Evolutionary conservation across 2,113 vertebrate species (phyloP), one percentile per base, ranked within the genome.

Genomic region (Peromyscus maniculatus): DNA sequence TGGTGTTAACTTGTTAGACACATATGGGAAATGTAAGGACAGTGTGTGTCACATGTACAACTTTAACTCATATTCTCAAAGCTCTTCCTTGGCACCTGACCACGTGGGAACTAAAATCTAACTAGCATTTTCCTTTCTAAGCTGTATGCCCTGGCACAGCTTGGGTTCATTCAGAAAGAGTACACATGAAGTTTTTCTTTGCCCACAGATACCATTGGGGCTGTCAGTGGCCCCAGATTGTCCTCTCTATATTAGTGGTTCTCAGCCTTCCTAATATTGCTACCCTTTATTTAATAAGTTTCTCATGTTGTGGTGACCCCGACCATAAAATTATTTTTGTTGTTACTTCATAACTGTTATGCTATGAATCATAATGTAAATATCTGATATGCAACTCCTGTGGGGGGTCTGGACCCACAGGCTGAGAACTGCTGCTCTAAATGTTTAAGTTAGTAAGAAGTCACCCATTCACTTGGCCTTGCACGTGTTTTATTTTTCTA

Each of bases 31-130:
- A 55, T 31, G 7, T 74, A 46, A 74, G 64, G 39, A 93, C 78
- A 82, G 28, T 95, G 10, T 72, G 5, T 33, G 69, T 66, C 93
- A 86, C 15, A 82, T 26, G 16, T 67, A 71, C 46, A 93, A 77
- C 26, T 89, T 96, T 96, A 77, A 94, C 11, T 89, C 94, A 96
- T 91, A 98, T 80, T 97, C 64, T 90, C 72, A 80, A 93, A 96
- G 49, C n/a, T 88, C 52, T 86, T 87, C 84, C 26, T 49, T 91
- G 66, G 62, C 17, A 67, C 7, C 33, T 87, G 71, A 36, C 31
- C 26, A 96, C 66, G 9, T 79, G 16, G 67, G 31, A 55, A 87
- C 15, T 79, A 52, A 89, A 75, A 89, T 80, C 43, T n/a, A 72
- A 11, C 21, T 33, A 94, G 67, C n/a, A 57, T 84, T 57, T 31